A percentile compares a stretch with the other conserved stretches of the same genome.
These are phyloP conservation scores for Thaumetopoea pityocampa DNA, from an alignment of 1,140 invertebrate species.

Conservation along the genomic window DNA sequence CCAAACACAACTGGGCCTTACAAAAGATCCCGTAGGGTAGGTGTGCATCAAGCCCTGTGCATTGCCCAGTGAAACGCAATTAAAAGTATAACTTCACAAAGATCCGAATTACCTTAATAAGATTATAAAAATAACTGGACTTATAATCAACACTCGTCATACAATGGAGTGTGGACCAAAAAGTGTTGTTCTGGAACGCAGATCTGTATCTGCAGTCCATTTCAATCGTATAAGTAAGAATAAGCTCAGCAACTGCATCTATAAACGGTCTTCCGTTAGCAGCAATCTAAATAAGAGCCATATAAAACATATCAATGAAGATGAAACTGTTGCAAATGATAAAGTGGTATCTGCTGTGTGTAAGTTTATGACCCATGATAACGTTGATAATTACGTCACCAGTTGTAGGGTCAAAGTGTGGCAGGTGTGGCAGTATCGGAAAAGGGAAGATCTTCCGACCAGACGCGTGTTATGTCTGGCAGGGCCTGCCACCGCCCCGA, in stretches of 20 bases:
- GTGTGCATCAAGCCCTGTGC: no score
- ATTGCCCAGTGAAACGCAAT: conserved; percentile 22
- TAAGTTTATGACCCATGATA: no score
- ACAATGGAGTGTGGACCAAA: conserved; percentile 27
- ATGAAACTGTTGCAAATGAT: conserved; percentile 39
- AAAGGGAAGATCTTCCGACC: no score
- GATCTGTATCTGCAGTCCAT: conserved; percentile 71
- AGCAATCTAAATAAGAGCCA: conserved; percentile 55
- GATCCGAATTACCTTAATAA: conserved; percentile 49
- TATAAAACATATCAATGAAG: conserved; percentile 54
- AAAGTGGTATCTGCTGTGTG: conserved; percentile 56
- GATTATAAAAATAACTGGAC: conserved; percentile 33
- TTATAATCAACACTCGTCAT: conserved; percentile 43
- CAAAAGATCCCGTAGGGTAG: no score
- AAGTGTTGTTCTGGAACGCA: conserved; percentile 30
- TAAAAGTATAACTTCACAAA: conserved; percentile 36
- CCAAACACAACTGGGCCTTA: no score
- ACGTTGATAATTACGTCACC: no score
- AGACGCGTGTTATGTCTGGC: no score
- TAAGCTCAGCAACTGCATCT: conserved; percentile 55
- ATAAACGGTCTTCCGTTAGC: conserved; percentile 63
- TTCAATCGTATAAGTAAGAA: conserved; percentile 59
- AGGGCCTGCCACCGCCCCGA: no score
- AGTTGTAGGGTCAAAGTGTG: no score
- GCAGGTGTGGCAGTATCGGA: no score